A percentile compares a stretch with the other conserved stretches of the same genome.
phyloP scores from a whole-genome alignment of 2,113 vertebrate genomes.

The Eulemur macaco region DNA sequence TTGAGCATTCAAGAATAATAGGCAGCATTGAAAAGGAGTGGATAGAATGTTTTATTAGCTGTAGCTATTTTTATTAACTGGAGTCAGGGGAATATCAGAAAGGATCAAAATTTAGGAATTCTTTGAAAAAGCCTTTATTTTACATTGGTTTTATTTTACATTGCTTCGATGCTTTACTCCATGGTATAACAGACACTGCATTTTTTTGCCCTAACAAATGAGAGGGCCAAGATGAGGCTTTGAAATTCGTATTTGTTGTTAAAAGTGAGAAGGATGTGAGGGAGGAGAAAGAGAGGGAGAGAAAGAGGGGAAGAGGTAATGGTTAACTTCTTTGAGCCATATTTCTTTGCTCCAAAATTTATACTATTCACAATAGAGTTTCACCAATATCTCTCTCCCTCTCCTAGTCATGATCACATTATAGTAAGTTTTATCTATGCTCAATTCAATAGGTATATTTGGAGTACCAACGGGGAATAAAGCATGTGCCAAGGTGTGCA shows the following conservation, averaged over 20 bases:
- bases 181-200: neutral
- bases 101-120: slow-evolving; percentile 75
- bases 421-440: neutral
- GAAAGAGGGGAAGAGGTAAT: neutral
- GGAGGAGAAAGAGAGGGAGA: neutral
- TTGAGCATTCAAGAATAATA: slow-evolving; percentile 73
- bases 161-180: slow-evolving; percentile 6
- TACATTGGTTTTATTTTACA: slow-evolving; percentile 59
- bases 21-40: slow-evolving; percentile 72
- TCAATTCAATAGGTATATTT: neutral
- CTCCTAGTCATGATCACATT: neutral
- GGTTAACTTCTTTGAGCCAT: neutral
- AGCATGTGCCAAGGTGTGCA: neutral
- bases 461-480: neutral
- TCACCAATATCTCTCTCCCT: neutral
- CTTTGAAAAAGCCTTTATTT: slow-evolving; percentile 74
- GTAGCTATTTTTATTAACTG: slow-evolving; percentile 77
- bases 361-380: neutral
- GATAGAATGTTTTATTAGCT: slow-evolving; percentile 75
- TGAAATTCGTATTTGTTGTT: slow-evolving; percentile 62
- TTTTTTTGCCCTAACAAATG: slow-evolving; percentile 43
- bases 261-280: neutral
- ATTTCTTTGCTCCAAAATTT: slow-evolving; percentile 24
- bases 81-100: slow-evolving; percentile 68
- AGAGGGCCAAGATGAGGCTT: slow-evolving; percentile 32